These are phyloP conservation scores for Heterodera carotae DNA, from an alignment of 1,140 invertebrate species.

Conservation along the genomic window DNA sequence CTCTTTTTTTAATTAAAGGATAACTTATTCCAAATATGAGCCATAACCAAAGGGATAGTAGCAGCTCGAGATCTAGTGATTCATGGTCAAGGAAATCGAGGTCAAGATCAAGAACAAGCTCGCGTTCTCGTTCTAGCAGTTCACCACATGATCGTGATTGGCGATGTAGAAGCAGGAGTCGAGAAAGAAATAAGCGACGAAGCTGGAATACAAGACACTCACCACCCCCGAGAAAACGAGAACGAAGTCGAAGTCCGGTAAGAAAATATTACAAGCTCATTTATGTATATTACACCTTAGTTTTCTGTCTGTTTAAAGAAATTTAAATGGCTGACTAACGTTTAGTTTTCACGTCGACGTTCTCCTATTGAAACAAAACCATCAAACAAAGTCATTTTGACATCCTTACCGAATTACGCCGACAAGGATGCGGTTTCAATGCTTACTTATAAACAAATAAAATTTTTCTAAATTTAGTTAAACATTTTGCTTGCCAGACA, in stretches of 20 bases:
- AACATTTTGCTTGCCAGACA: constrained; percentile 52
- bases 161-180: constrained; percentile 30
- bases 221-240: constrained; percentile 27
- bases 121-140: constrained; percentile 39
- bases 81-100: constrained; percentile 20
- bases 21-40: constrained; percentile 10
- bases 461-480: constrained; percentile 31
- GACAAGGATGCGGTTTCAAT: constrained; percentile 47
- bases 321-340: no score
- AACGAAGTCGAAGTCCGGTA: constrained; percentile 39
- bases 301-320: no score
- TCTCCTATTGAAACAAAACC: constrained; percentile 31
- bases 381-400: constrained; percentile 45
- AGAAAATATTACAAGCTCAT: constrained; percentile 32
- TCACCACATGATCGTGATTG: constrained; percentile 33
- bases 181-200: constrained; percentile 24
- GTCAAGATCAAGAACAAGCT: constrained; percentile 35
- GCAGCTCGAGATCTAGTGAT: constrained; percentile 5
- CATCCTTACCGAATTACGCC: constrained; percentile 34
- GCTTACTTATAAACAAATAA: not conserved
- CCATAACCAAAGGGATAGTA: constrained; percentile 12
- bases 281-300: not conserved
- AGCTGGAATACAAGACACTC: constrained; percentile 23
- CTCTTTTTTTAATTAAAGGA: no score
- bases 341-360: constrained; percentile 39